phyloP scores from a whole-genome alignment of 2,113 vertebrate species.

The Siniperca chuatsi region DNA sequence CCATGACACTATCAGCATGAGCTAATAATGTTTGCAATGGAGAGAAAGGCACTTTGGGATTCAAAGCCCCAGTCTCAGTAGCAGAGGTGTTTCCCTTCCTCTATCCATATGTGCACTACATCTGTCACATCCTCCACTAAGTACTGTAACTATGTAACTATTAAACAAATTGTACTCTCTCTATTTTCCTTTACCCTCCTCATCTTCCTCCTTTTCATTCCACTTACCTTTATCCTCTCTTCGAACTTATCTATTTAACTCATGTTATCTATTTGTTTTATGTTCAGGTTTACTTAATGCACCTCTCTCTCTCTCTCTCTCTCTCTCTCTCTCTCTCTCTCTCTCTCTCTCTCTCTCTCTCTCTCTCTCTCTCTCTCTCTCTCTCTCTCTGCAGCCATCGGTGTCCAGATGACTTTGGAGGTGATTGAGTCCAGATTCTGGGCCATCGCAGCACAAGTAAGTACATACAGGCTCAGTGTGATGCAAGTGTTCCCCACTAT shows the following conservation, averaged over 20 bases:
- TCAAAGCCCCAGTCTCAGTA: neutral
- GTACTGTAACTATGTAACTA: neutral
- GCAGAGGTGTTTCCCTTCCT: neutral
- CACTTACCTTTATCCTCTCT: neutral
- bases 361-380: slow-evolving; percentile 8
- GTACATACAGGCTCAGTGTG: neutral
- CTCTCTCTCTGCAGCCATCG: slow-evolving; percentile 67
- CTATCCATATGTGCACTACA: neutral
- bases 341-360: slow-evolving; percentile 11
- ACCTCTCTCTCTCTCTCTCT: slow-evolving; percentile 31
- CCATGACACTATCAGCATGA: slow-evolving; percentile 22
- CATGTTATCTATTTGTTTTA: neutral
- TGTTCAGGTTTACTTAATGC: neutral
- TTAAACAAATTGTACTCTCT: neutral
- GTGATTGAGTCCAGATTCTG: slow-evolving; percentile 72
- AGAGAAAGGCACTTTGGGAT: neutral
- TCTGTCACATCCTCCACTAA: neutral
- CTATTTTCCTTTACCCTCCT: neutral
- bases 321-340: slow-evolving; percentile 30
- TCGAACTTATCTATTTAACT: neutral
- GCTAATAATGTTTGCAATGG: neutral
- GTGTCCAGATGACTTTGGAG: slow-evolving; percentile 76
- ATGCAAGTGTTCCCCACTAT: neutral
- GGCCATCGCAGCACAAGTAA: slow-evolving; percentile 69
- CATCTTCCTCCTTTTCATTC: neutral